Percentiles rank a stretch among this genome's conserved stretches.
phyloP scores from a whole-genome alignment of 35 echinoderm and acorn worm genomes.

The Patiria miniata region DNA sequence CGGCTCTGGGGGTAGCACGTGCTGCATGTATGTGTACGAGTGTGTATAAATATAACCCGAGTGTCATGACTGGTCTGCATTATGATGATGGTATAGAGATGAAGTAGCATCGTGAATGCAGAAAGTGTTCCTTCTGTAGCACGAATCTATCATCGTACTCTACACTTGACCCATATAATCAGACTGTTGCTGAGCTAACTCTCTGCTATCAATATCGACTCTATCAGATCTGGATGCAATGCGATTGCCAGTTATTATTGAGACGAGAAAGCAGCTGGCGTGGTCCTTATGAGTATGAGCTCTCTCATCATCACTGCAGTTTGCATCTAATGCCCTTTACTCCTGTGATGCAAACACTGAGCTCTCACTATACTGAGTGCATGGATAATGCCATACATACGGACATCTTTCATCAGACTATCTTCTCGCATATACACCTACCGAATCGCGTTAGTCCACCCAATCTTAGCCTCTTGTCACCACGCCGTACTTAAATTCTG shows the following conservation, averaged over 20 bases:
- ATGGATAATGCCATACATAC: too few species aligned
- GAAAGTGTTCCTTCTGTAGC: background rate
- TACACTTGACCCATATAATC: slow-evolving; percentile 7
- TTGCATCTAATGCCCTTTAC: background rate
- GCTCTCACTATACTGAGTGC: background rate
- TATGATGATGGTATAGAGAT: background rate
- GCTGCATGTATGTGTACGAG: background rate
- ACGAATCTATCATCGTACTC: background rate
- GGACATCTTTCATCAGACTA: background rate
- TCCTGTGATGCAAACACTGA: background rate
- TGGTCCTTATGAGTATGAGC: background rate
- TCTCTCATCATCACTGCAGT: background rate
- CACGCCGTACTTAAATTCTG: background rate
- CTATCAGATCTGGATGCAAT: background rate
- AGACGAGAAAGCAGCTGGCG: background rate
- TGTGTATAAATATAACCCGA: background rate
- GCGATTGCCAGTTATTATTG: background rate
- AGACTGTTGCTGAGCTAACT: background rate
- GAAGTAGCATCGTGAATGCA: background rate
- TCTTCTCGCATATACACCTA: background rate
- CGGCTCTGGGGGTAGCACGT: background rate
- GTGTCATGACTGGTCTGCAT: slow-evolving; percentile 16
- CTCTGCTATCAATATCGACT: background rate
- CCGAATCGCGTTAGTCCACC: background rate
- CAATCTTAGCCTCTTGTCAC: background rate